phyloP scores from a whole-genome alignment of 2,888 invertebrate species.

The Drosophila ezoana region DNA sequence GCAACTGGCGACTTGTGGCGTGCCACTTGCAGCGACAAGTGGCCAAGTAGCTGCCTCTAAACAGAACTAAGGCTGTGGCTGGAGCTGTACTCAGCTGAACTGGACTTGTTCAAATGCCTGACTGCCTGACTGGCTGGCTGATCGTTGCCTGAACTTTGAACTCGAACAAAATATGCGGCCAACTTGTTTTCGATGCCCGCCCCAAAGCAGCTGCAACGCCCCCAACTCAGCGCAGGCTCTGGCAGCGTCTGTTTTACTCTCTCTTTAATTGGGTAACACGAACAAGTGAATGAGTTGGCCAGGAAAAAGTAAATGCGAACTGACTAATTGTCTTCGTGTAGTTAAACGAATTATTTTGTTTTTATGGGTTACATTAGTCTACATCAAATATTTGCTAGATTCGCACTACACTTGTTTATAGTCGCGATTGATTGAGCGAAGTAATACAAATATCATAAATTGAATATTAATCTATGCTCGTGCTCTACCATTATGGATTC shows the following conservation, averaged over 20 bases:
- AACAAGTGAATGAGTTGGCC: background rate
- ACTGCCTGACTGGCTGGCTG: constrained; percentile 44
- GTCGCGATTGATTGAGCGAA: too few species aligned
- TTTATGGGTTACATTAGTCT: too few species aligned
- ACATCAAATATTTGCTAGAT: too few species aligned
- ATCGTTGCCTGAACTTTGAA: constrained; percentile 71
- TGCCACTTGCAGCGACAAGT: constrained; percentile 73
- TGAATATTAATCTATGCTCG: too few species aligned
- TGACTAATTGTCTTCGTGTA: too few species aligned
- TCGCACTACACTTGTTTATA: too few species aligned
- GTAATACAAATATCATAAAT: too few species aligned
- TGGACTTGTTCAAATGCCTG: constrained; percentile 60
- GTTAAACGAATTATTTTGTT: too few species aligned
- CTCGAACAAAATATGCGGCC: constrained; percentile 76
- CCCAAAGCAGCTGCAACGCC: constrained; percentile 71
- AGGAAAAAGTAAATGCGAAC: background rate
- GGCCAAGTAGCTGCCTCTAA: constrained; percentile 61
- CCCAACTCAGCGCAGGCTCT: constrained; percentile 54
- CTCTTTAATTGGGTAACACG: constrained; percentile 12
- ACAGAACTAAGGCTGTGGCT: constrained; percentile 35
- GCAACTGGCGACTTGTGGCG: constrained; percentile 24
- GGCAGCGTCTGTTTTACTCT: constrained; percentile 46
- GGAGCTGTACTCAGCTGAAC: constrained; percentile 29
- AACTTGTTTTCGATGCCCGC: constrained; percentile 71
- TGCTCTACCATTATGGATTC: too few species aligned